Evolutionary conservation across 2,113 vertebrate species (phyloP), one percentile per base, ranked within the genome.

Genomic region (Pachyramphus minor): DNA sequence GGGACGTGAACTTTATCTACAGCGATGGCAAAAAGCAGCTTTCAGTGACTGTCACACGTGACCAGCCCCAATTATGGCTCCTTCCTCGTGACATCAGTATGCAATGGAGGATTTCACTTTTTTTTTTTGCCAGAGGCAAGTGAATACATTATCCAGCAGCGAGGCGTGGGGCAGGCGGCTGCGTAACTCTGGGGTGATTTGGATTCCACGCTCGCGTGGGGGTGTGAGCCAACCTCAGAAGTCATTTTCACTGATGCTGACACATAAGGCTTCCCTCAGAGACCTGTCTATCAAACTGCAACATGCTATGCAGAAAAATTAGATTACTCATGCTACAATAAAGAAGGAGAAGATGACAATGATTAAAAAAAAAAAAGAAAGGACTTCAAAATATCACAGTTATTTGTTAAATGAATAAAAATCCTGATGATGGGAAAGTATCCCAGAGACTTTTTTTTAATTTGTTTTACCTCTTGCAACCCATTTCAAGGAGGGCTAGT

Each of bases 101-200:
- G 97, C 97, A 8, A 71, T 85, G 90, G 96, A 50, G 76, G 93
- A 93, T 87, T 91, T 96, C 96, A 76, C 69, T 68, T 88, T 67
- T 96, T 93, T 91, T 95, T 91, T 87, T 94, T 11, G 98, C 97
- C 97, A 94, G 97, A 98, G 97, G 98, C 97, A 97, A 98, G 89
- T 96, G 97, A 97, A 98, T 98, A 92, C 94, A 98, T 98, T 98
- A 98, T 37, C 94, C 81, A 97, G 95, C 94, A 96, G 96, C 10
- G 85, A 96, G 94, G 93, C 80, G 66, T 42, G 55, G 97, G 93
- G 95, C 96, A 95, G 92, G 87, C 58, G 89, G 93, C 80, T 94
- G 80, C 73, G 15, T n/a, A 95, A 93, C 95, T 94, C 60, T 14
- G 81, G 95, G 96, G 89, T 95, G 95, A 98, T 97, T 97, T 97